A percentile compares a stretch with the other conserved stretches of the same genome.
Evolutionary conservation across 2,797 vertebrate species (phyloP).

Genomic region (Sternarchorhynchus goeldii): DNA sequence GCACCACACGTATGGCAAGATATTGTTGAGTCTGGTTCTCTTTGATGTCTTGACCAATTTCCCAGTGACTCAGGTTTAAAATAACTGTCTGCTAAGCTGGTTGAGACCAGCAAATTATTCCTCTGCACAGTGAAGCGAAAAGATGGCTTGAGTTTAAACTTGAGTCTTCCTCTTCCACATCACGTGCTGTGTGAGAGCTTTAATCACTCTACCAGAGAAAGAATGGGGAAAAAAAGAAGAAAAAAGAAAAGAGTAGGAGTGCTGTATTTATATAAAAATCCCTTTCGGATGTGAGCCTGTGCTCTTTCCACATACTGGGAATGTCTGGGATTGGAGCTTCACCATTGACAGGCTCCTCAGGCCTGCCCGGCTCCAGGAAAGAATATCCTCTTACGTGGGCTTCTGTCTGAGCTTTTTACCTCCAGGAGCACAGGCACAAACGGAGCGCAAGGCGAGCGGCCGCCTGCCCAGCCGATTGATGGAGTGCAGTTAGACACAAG

Average conservation of each 20-base stretch:
- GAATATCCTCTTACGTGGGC: slow-evolving; percentile 75
- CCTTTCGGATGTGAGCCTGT: slow-evolving; percentile 14
- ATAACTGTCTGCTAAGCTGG: slow-evolving; percentile 1
- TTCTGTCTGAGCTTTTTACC: slow-evolving; percentile 44
- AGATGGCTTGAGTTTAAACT: slow-evolving; percentile 17
- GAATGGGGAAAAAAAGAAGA: not conserved
- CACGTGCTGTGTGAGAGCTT: slow-evolving; percentile 21
- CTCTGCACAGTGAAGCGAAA: not conserved
- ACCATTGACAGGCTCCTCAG: slow-evolving; percentile 52
- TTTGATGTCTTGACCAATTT: not conserved
- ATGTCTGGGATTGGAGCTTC: slow-evolving; percentile 49
- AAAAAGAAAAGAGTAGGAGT: slow-evolving; percentile 5
- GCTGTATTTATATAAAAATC: slow-evolving; percentile 61
- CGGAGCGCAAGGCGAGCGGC: slow-evolving; percentile 61
- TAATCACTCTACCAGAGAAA: slow-evolving; percentile 56
- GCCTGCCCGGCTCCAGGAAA: slow-evolving; percentile 57
- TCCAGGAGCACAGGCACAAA: slow-evolving; percentile 69
- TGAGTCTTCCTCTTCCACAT: slow-evolving; percentile 24
- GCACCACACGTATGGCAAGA: not conserved
- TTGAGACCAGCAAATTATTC: slow-evolving; percentile 1
- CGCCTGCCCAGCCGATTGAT: slow-evolving; percentile 2
- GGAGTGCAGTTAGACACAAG: not conserved
- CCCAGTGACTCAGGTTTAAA: slow-evolving; percentile 13
- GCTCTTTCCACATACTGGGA: slow-evolving; percentile 55
- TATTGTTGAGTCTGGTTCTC: slow-evolving; percentile 22